A percentile compares a stretch with the other conserved stretches of the same genome.
Evolutionary conservation across 2,797 vertebrate species (phyloP).

Genomic region (Silurus lanzhouensis): DNA sequence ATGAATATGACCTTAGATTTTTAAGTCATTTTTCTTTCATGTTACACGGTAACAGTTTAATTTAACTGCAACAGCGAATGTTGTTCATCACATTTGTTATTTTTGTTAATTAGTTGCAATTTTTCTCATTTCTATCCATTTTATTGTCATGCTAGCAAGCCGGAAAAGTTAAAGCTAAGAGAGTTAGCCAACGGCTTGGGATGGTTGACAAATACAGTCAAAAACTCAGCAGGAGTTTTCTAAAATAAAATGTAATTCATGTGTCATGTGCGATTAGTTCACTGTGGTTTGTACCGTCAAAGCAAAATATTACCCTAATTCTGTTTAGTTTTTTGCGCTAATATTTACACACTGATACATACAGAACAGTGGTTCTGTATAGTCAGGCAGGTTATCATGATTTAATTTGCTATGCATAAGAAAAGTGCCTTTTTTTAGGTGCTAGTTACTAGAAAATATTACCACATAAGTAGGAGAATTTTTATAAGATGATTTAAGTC

Average conservation of each 20-base stretch:
- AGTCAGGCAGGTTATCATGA: neutral
- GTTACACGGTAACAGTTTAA: no score
- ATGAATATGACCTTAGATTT: neutral
- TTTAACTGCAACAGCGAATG: no score
- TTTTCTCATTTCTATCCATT: neutral
- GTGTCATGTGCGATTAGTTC: no score
- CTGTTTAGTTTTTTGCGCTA: neutral
- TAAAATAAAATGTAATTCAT: neutral
- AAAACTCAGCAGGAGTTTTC: neutral
- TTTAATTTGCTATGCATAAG: neutral
- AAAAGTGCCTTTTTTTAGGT: neutral
- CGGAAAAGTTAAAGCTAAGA: neutral
- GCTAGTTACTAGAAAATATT: neutral
- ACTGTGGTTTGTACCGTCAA: neutral
- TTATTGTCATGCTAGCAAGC: neutral
- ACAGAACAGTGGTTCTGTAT: no score
- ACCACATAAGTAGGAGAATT: neutral
- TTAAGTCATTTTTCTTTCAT: no score
- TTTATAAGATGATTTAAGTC: neutral
- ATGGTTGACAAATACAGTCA: neutral
- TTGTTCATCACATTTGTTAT: neutral
- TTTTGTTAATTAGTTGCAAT: neutral
- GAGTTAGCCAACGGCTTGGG: neutral
- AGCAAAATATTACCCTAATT: neutral
- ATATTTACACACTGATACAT: neutral